These are phyloP conservation scores for Carollia perspicillata DNA, from an alignment of 2,113 vertebrate genomes.

Conservation along the genomic window DNA sequence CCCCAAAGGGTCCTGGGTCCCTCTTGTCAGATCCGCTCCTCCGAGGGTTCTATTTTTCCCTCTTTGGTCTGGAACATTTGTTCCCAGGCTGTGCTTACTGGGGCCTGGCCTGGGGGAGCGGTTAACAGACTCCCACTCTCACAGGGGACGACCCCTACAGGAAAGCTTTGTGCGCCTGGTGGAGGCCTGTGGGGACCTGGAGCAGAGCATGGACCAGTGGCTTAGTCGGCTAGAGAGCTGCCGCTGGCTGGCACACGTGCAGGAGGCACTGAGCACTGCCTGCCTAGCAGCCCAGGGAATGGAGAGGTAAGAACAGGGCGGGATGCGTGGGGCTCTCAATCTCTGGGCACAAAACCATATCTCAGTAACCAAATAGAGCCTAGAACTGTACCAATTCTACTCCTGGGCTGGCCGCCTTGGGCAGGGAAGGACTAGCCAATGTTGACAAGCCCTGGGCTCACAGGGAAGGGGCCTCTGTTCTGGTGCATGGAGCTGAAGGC, in stretches of 20 bases:
- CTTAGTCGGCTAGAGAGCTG: conserved; percentile 88
- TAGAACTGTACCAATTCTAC: background rate
- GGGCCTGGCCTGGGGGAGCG: background rate
- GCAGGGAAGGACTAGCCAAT: background rate
- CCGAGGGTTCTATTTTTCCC: background rate
- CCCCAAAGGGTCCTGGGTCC: background rate
- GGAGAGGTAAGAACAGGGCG: conserved; percentile 81
- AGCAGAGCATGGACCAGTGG: conserved; percentile 86
- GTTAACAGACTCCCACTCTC: background rate
- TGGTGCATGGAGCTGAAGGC: conserved; percentile 89
- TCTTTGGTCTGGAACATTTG: background rate
- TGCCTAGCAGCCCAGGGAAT: conserved; percentile 89
- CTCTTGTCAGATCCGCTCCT: background rate
- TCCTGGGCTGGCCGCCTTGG: accelerated
- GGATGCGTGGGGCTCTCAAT: background rate
- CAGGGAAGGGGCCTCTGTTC: conserved; percentile 86
- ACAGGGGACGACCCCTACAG: conserved; percentile 87
- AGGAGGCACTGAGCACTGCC: conserved; percentile 84
- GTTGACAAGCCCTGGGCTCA: background rate
- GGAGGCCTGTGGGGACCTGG: conserved; percentile 84
- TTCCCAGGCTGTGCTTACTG: background rate
- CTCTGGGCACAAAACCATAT: background rate
- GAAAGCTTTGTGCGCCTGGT: conserved; percentile 86
- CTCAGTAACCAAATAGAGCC: background rate
- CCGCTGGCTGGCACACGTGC: conserved; percentile 88